phyloP scores from a whole-genome alignment of 2,797 vertebrate genomes.

The Spheniscus humboldti region DNA sequence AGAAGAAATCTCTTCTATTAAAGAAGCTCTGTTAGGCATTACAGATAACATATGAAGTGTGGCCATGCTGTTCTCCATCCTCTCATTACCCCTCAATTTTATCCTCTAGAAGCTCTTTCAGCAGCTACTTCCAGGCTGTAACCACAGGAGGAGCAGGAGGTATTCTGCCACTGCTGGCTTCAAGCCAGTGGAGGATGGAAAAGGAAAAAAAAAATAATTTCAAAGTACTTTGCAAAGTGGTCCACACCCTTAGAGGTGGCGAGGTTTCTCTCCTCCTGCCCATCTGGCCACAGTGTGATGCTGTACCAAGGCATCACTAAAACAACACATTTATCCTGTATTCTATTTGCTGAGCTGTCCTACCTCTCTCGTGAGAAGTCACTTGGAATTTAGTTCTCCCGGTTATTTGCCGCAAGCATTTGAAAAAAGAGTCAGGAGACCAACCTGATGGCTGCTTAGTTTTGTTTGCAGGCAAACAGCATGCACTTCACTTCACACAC shows the following conservation, averaged over 20 bases:
- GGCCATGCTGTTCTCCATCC: background rate
- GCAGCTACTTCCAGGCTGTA: background rate
- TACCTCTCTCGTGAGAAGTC: background rate
- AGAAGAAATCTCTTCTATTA: background rate
- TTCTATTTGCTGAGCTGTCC: background rate
- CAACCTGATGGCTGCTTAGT: background rate
- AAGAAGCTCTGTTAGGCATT: background rate
- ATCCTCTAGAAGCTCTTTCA: background rate
- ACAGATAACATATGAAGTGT: rapidly evolving
- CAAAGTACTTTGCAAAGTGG: background rate
- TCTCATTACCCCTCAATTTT: background rate
- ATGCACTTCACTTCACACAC: background rate
- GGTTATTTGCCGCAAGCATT: background rate
- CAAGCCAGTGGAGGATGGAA: background rate
- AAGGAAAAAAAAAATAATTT: background rate
- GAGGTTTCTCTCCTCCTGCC: background rate
- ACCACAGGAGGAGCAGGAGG: background rate
- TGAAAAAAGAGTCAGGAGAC: background rate
- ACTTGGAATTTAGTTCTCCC: background rate
- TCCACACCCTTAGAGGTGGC: background rate
- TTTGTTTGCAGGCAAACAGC: background rate
- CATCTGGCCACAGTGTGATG: background rate
- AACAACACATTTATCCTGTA: background rate
- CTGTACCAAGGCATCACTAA: background rate
- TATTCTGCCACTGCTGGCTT: background rate